Evolutionary conservation across 2,888 invertebrate genomes (phyloP).

Genomic region (Neoitamus cyanurus): DNA sequence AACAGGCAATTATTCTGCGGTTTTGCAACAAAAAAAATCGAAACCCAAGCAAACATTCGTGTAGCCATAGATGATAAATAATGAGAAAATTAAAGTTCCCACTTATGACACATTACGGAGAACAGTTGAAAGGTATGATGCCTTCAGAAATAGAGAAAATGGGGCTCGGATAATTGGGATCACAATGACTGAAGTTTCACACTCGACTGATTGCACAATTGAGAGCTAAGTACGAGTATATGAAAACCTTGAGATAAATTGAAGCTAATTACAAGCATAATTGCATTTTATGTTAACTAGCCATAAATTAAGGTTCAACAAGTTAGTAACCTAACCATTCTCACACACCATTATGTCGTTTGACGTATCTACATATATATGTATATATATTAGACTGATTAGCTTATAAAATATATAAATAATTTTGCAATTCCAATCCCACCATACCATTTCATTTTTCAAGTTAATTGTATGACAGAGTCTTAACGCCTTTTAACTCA

Average conservation of each 20-base stretch:
- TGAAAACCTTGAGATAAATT: neutral
- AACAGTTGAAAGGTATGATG: neutral
- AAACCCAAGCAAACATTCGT: neutral
- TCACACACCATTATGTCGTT: no score
- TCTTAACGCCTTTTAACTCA: no score
- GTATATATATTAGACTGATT: no score
- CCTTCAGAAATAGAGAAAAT: neutral
- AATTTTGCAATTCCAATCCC: no score
- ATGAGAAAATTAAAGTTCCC: neutral
- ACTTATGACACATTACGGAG: neutral
- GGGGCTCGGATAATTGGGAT: neutral
- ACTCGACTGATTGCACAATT: neutral
- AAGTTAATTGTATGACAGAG: no score
- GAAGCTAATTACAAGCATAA: neutral
- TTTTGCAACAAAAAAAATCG: neutral
- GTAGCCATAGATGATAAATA: neutral
- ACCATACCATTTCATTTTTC: no score
- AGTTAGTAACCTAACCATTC: neutral
- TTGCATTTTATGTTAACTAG: neutral
- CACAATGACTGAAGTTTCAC: neutral
- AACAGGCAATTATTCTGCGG: neutral
- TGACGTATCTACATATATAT: no score
- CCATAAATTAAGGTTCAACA: neutral
- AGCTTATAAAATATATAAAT: no score
- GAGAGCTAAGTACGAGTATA: neutral